Conservation (phyloP, 2,888 invertebrate species). For the Galeopsomyia nigrocyanea region DNA sequence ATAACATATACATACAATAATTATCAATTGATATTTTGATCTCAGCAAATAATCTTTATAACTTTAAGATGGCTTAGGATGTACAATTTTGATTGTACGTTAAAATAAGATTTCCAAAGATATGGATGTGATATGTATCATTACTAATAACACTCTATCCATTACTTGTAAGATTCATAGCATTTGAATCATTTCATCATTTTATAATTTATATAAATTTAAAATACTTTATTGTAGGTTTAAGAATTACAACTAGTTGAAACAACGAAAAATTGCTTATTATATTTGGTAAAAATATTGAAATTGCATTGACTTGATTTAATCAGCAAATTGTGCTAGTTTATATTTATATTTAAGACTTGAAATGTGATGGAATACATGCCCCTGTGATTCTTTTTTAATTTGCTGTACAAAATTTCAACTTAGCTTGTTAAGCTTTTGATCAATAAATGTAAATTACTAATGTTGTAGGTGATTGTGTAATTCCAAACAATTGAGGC, state of each 20-base stretch:
- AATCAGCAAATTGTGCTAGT: constrained; percentile 8
- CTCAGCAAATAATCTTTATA: constrained; percentile 30
- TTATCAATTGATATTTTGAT: constrained; percentile 24
- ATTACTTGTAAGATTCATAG: constrained; percentile 5
- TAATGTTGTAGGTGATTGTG: constrained; percentile 36
- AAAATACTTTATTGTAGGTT: not conserved
- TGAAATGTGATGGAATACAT: constrained; percentile 36
- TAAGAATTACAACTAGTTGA: constrained; percentile 15
- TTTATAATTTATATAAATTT: not conserved
- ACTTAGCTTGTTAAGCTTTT: constrained; percentile 28
- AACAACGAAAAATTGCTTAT: constrained; percentile 20
- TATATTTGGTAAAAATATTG: too few species aligned
- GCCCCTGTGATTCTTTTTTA: constrained; percentile 36
- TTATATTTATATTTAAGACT: constrained; percentile 8
- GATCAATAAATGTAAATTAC: constrained; percentile 40
- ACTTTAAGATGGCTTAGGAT: constrained; percentile 18
- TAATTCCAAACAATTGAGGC: constrained; percentile 25
- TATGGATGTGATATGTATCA: constrained; percentile 25
- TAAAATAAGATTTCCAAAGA: constrained; percentile 27
- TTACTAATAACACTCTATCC: constrained; percentile 12
- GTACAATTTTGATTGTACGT: constrained; percentile 21
- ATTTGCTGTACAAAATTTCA: constrained; percentile 14
- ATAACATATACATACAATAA: constrained; percentile 34
- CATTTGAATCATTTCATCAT: constrained; percentile 6
- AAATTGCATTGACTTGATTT: not conserved